phyloP scores from a whole-genome alignment of 2,113 vertebrate species.

The Phodopus roborovskii region DNA sequence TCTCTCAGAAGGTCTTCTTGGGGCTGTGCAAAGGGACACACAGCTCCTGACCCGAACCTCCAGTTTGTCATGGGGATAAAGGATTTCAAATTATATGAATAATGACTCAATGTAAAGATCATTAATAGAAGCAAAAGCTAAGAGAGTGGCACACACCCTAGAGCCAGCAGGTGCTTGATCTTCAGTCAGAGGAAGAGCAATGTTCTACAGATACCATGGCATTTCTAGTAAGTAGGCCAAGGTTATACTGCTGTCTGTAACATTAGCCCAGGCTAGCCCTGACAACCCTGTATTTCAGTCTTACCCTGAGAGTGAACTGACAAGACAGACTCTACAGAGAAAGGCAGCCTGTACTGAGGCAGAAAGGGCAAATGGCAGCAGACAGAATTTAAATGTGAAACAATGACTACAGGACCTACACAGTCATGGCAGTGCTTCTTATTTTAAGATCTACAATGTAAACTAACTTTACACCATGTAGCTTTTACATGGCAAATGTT shows the following conservation, averaged over 20 bases:
- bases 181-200: not conserved
- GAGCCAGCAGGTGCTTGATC: not conserved
- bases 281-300: not conserved
- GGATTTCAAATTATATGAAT: not conserved
- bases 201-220: not conserved
- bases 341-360: not conserved
- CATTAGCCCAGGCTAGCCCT: not conserved
- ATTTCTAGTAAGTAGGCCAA: not conserved
- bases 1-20: not conserved
- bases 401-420: not conserved
- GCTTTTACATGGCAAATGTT: not conserved
- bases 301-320: not conserved
- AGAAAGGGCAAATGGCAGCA: not conserved
- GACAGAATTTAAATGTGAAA: constrained; percentile 45
- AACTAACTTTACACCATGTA: not conserved
- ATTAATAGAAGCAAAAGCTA: not conserved
- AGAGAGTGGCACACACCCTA: not conserved
- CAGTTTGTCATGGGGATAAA: constrained; percentile 4
- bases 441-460: not conserved
- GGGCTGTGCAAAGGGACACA: not conserved
- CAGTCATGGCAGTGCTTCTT: not conserved
- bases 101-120: constrained; percentile 5
- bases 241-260: not conserved
- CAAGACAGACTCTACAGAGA: not conserved
- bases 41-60: not conserved